A percentile compares a stretch with the other conserved stretches of the same genome.
Conservation (phyloP, 2,888 invertebrate genomes). For the Ecdyonurus torrentis region DNA sequence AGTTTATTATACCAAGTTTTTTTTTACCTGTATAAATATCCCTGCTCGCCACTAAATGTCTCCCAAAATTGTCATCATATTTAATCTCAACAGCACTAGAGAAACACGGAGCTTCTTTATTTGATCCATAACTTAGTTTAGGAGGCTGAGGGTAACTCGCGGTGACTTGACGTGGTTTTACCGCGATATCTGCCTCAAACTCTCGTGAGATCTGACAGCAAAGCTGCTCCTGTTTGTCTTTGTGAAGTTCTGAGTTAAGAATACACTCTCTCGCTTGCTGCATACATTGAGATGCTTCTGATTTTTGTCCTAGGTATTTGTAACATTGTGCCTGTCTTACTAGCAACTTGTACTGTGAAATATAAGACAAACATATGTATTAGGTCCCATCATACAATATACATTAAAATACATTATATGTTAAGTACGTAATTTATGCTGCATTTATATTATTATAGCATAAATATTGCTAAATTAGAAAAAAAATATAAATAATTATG, state of each 20-base stretch:
- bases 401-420: too few species aligned
- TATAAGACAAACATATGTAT: too few species aligned
- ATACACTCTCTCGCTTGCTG: not conserved
- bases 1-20: too few species aligned
- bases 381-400: too few species aligned
- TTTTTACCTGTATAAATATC: not conserved
- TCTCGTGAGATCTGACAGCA: not conserved
- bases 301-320: not conserved
- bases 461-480: too few species aligned
- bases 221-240: not conserved
- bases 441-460: too few species aligned
- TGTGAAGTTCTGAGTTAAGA: not conserved
- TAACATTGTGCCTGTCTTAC: not conserved
- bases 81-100: not conserved
- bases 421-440: too few species aligned
- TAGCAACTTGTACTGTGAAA: not conserved
- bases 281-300: not conserved
- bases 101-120: not conserved
- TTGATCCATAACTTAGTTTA: not conserved
- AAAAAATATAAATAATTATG: too few species aligned
- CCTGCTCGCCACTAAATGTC: not conserved
- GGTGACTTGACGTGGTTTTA: not conserved
- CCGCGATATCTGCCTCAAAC: not conserved
- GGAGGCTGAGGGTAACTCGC: not conserved
- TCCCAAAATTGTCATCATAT: not conserved